Evolutionary conservation across 1,140 invertebrate genomes (phyloP).

Genomic region (Caenorhabditis remanei): DNA sequence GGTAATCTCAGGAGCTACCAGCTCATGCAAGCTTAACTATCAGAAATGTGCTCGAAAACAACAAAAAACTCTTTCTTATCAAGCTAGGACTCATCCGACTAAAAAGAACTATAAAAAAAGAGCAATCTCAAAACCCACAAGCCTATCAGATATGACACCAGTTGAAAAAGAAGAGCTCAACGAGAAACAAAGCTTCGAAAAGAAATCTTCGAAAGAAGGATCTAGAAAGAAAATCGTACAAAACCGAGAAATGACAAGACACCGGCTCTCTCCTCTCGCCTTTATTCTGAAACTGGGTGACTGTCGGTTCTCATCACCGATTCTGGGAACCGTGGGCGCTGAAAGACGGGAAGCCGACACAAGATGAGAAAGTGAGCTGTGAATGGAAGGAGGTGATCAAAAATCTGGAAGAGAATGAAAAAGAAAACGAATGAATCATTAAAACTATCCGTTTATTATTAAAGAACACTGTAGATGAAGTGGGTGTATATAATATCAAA

Average conservation of each 20-base stretch:
- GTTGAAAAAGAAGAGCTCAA: too few species aligned
- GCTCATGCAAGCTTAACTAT: too few species aligned
- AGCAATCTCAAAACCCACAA: too few species aligned
- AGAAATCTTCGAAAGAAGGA: too few species aligned
- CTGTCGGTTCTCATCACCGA: not conserved
- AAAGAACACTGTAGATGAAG: not conserved
- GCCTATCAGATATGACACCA: too few species aligned
- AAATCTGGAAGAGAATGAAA: not conserved
- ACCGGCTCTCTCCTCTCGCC: not conserved
- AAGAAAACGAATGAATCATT: not conserved
- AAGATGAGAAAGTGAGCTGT: not conserved
- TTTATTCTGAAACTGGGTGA: not conserved
- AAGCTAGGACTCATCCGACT: too few species aligned
- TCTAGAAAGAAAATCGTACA: not conserved
- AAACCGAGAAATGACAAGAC: not conserved
- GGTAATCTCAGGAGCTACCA: too few species aligned
- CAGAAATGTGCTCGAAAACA: too few species aligned
- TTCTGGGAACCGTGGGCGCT: constrained; percentile 20
- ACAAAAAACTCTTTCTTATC: too few species aligned
- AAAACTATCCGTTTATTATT: constrained; percentile 38
- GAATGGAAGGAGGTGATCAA: not conserved
- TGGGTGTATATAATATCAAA: not conserved
- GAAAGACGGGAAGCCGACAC: constrained; percentile 37
- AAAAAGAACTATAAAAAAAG: too few species aligned
- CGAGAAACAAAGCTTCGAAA: too few species aligned